phyloP scores from a whole-genome alignment of 2,888 invertebrate species.

The Aquatica leii region DNA sequence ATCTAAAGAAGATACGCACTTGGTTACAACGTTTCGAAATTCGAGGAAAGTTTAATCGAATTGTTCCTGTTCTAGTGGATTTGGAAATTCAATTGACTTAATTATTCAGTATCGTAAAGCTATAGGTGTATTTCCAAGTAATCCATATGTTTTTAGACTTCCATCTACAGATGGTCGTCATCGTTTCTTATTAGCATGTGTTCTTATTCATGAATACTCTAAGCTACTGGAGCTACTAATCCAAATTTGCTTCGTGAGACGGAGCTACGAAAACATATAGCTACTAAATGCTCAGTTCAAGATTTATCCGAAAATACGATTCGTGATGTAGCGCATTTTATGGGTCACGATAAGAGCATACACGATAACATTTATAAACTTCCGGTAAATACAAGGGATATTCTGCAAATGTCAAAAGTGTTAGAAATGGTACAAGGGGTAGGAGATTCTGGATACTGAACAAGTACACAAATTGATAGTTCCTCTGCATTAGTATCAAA shows the following conservation, averaged over 20 bases:
- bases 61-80: too few relatives aligned
- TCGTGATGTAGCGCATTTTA: neutral
- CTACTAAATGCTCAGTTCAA: neutral
- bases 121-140: neutral
- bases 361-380: neutral
- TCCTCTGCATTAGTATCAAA: too few relatives aligned
- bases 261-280: neutral
- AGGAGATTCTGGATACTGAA: too few relatives aligned
- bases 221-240: neutral
- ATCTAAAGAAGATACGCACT: too few relatives aligned
- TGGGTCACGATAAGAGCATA: too few relatives aligned
- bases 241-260: neutral
- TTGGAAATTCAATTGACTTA: too few relatives aligned
- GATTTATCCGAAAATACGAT: neutral
- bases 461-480: too few relatives aligned
- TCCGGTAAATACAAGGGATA: neutral
- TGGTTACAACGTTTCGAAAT: too few relatives aligned
- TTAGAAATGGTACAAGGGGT: neutral
- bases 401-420: neutral
- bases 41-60: too few relatives aligned
- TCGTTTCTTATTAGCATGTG: neutral
- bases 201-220: neutral
- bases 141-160: neutral
- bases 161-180: neutral
- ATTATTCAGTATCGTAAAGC: neutral